These are phyloP conservation scores for Laticauda laticaudata DNA, from an alignment of 2,113 vertebrate species.

Conservation along the genomic window DNA sequence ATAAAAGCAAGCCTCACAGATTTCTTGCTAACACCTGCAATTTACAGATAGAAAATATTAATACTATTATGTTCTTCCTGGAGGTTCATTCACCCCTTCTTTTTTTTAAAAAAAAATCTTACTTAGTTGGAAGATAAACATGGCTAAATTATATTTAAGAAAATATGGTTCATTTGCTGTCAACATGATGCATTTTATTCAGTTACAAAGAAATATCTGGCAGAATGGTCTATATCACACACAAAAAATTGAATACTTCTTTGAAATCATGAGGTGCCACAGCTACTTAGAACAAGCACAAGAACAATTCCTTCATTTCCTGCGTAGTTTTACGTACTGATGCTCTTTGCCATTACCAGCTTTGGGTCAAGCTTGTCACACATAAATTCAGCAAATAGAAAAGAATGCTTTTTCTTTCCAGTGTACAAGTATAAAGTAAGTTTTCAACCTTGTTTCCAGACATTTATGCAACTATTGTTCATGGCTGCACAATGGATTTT, in stretches of 20 bases:
- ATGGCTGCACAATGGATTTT: constrained; percentile 23
- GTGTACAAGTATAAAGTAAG: not conserved
- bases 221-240: not conserved
- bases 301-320: not conserved
- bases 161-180: constrained; percentile 8
- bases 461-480: constrained; percentile 36
- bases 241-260: constrained; percentile 2
- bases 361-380: constrained; percentile 12
- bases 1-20: not conserved
- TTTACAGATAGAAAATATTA: constrained; percentile 2
- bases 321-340: not conserved
- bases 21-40: not conserved
- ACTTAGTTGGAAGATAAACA: constrained; percentile 6
- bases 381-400: not conserved
- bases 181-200: constrained; percentile 25
- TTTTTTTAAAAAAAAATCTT: constrained; percentile 1
- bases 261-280: fast-evolving
- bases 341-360: fast-evolving
- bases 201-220: constrained; percentile 27
- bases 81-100: constrained; percentile 12
- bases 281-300: not conserved
- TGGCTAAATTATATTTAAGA: not conserved
- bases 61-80: not conserved
- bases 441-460: not conserved
- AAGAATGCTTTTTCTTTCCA: constrained; percentile 37